Evolutionary conservation across 2,888 invertebrate genomes (phyloP), one percentile per base, ranked within the genome.

Genomic region (Lepidocyrtoides sp.): DNA sequence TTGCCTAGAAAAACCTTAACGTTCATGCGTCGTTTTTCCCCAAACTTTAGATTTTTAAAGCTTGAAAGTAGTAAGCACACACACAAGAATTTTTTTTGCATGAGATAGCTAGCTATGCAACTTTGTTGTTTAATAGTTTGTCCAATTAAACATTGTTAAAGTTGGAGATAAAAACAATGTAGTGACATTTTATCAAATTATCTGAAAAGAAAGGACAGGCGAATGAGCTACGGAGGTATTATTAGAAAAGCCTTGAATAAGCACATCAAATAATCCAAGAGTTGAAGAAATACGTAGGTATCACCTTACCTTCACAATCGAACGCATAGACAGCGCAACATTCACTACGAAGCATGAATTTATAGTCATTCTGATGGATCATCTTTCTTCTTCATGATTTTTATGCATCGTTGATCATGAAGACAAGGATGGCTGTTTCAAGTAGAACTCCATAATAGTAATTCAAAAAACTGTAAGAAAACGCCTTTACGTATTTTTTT

Each of bases 381-480:
- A 87, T 79, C 85, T 85, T 83, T 75, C 81, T 82, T 87, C 86
- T 72, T 82, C 91, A 75, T 86, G 86, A 75, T 82, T 66, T 87
- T 87, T 87, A 91, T 83, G 91, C 86, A 87, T 87, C 86, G 91
- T 63, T 91, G 91, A 82, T 32, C 87, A 83, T 29, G 26, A 91
- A 91, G 90, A 85, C 85, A 90, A 89, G 75, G 63, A 60, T 83
- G 72, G 84, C 81, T 81, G 85, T 84, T 90, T 90, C 77, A 77
- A 83, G 63, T 66, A 48, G 66, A 41, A 66, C 66, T 83, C 32
- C 84, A 83, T 75, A 48, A 44, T 48, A 14, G 26, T 69, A 36
- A 60, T 81, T 81, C 81, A 81, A 60, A 60, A 44, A 32, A 54
- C 48, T 44, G 82, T 41, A 83, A 44, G 66, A 57, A 83, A 83